Conservation (phyloP, 1,140 invertebrate species). For the Pseudomyrmex pallidus region DNA sequence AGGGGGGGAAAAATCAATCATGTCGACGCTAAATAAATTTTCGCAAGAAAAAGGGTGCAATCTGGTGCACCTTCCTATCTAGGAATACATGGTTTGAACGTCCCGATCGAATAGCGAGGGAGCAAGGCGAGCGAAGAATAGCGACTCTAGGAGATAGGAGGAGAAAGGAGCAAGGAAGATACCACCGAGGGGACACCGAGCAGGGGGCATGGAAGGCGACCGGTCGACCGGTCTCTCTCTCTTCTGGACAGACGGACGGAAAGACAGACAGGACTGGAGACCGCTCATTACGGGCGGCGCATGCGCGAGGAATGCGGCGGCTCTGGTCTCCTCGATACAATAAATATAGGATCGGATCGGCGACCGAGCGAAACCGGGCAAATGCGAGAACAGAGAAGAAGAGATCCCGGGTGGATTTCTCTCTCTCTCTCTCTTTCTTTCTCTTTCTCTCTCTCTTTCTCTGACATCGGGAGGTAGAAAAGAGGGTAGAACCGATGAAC, state of each 20-base stretch:
- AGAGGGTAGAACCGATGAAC: slow-evolving; percentile 74
- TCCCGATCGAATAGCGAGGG: slow-evolving; percentile 48
- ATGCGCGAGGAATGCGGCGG: slow-evolving; percentile 83
- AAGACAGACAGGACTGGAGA: slow-evolving; percentile 82
- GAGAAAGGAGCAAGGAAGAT: slow-evolving; percentile 50
- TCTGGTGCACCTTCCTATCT: neutral
- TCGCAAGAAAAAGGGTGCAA: slow-evolving; percentile 9
- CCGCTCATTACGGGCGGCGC: slow-evolving; percentile 83
- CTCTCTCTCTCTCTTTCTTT: neutral
- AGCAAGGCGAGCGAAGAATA: slow-evolving; percentile 54
- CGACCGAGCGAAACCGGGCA: slow-evolving; percentile 46
- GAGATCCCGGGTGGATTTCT: slow-evolving; percentile 54
- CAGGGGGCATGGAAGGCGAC: slow-evolving; percentile 64
- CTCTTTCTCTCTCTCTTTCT: too few relatives aligned
- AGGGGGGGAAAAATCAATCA: neutral
- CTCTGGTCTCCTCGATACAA: slow-evolving; percentile 80
- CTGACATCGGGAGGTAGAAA: slow-evolving; percentile 37
- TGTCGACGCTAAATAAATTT: slow-evolving; percentile 14
- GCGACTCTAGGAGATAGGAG: slow-evolving; percentile 23
- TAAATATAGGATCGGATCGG: slow-evolving; percentile 81
- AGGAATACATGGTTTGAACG: slow-evolving; percentile 26
- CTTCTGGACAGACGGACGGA: slow-evolving; percentile 73
- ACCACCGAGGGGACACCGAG: slow-evolving; percentile 54
- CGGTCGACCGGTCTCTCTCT: slow-evolving; percentile 63
- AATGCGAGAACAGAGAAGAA: slow-evolving; percentile 43